Base-by-base conservation (phyloP, 1,140 invertebrate species). In the Brachionus rubens region DNA sequence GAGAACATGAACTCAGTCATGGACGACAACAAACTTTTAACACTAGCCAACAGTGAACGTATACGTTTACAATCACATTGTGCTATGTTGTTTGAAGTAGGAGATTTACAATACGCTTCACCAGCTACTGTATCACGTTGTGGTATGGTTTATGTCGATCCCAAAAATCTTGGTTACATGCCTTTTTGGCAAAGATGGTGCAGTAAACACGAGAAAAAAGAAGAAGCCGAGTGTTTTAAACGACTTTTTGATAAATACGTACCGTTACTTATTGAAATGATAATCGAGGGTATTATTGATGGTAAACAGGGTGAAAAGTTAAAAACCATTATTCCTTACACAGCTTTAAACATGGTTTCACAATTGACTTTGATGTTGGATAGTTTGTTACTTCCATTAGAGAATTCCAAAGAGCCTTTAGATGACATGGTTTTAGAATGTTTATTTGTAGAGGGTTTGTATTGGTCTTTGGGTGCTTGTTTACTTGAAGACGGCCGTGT, bases 1-100 rank as follows among this genome's bases (percentile, higher is more conserved):
- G 92, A 94, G 85, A 94, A 94, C 83, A 94, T 95, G 92, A 95
- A 95, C 84, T 93, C 92, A 0, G 92, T 95, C 5, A 94, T 96
- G 92, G 93, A 96, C 81, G 92, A 96, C 82, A 95, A 94, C 81
- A 91, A 90, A 82, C 82, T 94, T 50, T 82, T 96, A 48, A 94
- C 92, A 0, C 85, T 96, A 77, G 91, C 91, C 0, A 94, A 94
- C 84, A 92, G 92, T 62, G 92, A 96, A 81, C 86, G 92, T 75
- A 93, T 96, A 24, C 87, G 91, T 48, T 85, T 95, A 21, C 88
- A 89, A 80, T 88, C 90, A 78, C 90, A 91, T 77, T 94, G 92
- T 82, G 89, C 90, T 21, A 84, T 95, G 62, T 85, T 96, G 40
- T 95, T 95, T 86, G 93, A 96, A 87, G 89, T 94, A 19, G 91